Percentiles rank a stretch among this genome's conserved stretches.
Conservation (phyloP, 2,797 vertebrate species). For the Alectoris magna region DNA sequence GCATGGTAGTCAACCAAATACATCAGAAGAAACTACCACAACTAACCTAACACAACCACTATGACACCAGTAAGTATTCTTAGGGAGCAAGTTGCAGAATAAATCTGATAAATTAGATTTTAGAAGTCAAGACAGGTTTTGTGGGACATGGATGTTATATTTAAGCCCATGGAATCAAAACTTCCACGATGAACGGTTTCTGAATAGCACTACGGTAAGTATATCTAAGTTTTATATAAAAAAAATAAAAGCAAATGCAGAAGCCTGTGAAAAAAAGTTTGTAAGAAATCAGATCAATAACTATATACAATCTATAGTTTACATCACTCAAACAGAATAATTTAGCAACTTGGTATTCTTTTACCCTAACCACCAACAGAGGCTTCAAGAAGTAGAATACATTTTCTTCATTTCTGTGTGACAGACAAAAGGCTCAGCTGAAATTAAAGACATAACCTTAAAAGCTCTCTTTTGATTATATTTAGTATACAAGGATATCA, state of each 20-base stretch:
- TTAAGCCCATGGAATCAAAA: constrained; percentile 8
- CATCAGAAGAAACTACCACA: neutral
- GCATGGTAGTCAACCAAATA: neutral
- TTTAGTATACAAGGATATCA: neutral
- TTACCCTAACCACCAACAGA: neutral
- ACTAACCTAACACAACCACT: neutral
- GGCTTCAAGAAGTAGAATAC: neutral
- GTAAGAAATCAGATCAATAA: constrained; percentile 8
- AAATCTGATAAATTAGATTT: neutral
- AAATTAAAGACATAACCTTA: constrained; percentile 36
- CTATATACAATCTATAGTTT: neutral
- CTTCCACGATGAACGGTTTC: neutral
- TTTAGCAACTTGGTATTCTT: constrained; percentile 6
- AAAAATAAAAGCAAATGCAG: neutral
- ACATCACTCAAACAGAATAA: constrained; percentile 26
- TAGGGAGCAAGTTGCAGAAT: neutral
- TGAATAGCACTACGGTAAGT: neutral
- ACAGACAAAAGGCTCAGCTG: neutral
- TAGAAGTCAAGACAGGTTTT: constrained; percentile 13
- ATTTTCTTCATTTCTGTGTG: neutral
- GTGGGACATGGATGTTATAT: neutral
- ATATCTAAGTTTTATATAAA: neutral
- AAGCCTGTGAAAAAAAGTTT: neutral
- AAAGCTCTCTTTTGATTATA: constrained; percentile 28
- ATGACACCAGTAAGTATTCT: neutral